Evolutionary conservation across 2,888 invertebrate species (phyloP).

Genomic region (Galeopsomyia nigrocyanea): DNA sequence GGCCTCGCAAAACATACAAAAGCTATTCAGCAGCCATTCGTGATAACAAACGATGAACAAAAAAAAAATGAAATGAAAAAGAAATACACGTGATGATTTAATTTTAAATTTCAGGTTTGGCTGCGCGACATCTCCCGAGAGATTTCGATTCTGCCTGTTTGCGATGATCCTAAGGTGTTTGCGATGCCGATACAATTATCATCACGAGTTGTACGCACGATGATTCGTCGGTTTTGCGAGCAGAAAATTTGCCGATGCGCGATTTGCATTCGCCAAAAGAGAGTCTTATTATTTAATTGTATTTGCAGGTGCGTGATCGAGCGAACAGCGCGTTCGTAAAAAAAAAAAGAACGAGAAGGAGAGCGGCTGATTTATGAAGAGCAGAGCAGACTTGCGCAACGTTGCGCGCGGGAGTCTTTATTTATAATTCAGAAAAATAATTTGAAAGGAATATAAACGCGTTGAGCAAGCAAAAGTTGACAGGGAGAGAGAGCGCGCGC

Average conservation of each 20-base stretch:
- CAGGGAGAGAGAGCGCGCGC: too few relatives aligned
- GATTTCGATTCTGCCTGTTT: too few relatives aligned
- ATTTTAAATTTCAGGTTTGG: too few relatives aligned
- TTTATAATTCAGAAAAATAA: conserved; percentile 40
- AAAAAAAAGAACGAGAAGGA: too few relatives aligned
- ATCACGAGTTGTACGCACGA: neutral
- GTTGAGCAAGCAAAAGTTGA: conserved; percentile 27
- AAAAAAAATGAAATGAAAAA: too few relatives aligned
- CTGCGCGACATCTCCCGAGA: too few relatives aligned
- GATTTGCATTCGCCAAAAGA: conserved; percentile 19
- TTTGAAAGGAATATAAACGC: conserved; percentile 30
- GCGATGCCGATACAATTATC: conserved; percentile 11
- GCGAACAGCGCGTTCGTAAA: conserved; percentile 26
- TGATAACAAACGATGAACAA: too few relatives aligned
- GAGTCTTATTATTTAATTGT: conserved; percentile 25
- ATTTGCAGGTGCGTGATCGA: conserved; percentile 27
- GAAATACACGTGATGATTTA: too few relatives aligned
- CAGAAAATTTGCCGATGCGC: neutral
- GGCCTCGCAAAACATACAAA: too few relatives aligned
- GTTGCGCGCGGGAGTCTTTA: conserved; percentile 25
- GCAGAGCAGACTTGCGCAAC: conserved; percentile 30
- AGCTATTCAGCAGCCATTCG: too few relatives aligned
- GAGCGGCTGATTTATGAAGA: conserved; percentile 30
- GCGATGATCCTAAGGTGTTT: neutral
- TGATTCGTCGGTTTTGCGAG: conserved; percentile 18